phyloP scores from a whole-genome alignment of 2,888 invertebrate species.

The Parnassius mnemosyne region DNA sequence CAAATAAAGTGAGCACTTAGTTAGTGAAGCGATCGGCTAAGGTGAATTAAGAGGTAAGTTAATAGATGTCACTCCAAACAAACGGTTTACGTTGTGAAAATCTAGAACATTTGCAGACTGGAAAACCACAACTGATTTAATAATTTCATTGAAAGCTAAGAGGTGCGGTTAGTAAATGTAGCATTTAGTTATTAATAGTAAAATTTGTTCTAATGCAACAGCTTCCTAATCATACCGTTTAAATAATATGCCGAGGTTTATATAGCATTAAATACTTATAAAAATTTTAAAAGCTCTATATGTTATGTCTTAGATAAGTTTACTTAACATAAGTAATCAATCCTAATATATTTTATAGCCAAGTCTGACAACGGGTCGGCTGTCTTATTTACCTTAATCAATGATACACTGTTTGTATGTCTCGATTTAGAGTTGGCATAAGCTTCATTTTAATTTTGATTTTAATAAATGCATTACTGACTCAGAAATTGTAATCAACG shows the following conservation, averaged over 20 bases:
- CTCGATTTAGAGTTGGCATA: too few species aligned
- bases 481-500: too few species aligned
- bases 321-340: neutral
- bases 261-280: too few species aligned
- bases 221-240: too few species aligned
- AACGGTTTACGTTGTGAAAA: slow-evolving; percentile 27
- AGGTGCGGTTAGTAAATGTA: neutral
- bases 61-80: slow-evolving; percentile 22
- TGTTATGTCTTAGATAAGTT: neutral
- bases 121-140: slow-evolving; percentile 6
- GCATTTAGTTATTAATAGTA: neutral
- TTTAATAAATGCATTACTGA: too few species aligned
- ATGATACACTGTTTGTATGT: too few species aligned
- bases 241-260: too few species aligned
- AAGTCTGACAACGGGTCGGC: too few species aligned
- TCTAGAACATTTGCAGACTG: slow-evolving; percentile 5
- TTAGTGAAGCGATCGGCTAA: slow-evolving; percentile 26
- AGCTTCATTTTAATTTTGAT: too few species aligned
- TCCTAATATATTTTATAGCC: too few species aligned
- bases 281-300: neutral
- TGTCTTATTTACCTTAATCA: too few species aligned
- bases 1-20: slow-evolving; percentile 27
- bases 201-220: too few species aligned
- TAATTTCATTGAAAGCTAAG: neutral
- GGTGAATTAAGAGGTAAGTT: slow-evolving; percentile 28